Base-by-base conservation (phyloP, 2,888 invertebrate species). In the Merodon equestris region DNA sequence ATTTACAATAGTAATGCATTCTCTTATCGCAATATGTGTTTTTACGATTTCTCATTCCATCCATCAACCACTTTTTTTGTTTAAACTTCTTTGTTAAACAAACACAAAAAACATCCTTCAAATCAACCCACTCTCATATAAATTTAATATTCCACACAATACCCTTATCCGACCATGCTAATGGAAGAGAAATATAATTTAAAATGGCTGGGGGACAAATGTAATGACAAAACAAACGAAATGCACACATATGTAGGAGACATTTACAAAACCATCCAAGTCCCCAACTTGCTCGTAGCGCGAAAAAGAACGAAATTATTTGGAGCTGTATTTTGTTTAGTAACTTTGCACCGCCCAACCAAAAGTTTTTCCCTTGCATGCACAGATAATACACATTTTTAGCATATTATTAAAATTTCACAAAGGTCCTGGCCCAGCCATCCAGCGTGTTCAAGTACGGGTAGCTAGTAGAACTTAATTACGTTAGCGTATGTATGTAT, bases 191-290 rank as follows among this genome's bases (percentile, higher is more conserved):
- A 79, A 79, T 27, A 27, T 79, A 79, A 74, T 58, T 70, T 74
- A 50, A 68, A 74, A 74, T 79, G 68, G 79, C 79, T 79, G 63
- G 73, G 72, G 79, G 79, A 79, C 79, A 79, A 70, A 79, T 79
- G 79, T 79, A 79, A 79, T 74, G 68, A 79, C 79, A 79, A 79
- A 79, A 79, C 74, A 79, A 79, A 79, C 79, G 73, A 79, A 79
- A 74, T 79, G 68, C 79, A 68, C 79, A 79, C 79, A 79, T 51
- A 79, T 79, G 79, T 79, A 79, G 79, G 68, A 68, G 73, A 68
- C 68, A 14, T 50, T n/a, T 44, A 68, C 64, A 53, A 67, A 58
- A 50, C 51, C 50, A 19, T 36, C 42, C 50, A 27, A 50, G 13
- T 40, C 12, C 1, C 47, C 38, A 48, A 0, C 36, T 4, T n/a